Evolutionary conservation across 1,140 invertebrate genomes (phyloP).

Genomic region (Drosophila novamexicana): DNA sequence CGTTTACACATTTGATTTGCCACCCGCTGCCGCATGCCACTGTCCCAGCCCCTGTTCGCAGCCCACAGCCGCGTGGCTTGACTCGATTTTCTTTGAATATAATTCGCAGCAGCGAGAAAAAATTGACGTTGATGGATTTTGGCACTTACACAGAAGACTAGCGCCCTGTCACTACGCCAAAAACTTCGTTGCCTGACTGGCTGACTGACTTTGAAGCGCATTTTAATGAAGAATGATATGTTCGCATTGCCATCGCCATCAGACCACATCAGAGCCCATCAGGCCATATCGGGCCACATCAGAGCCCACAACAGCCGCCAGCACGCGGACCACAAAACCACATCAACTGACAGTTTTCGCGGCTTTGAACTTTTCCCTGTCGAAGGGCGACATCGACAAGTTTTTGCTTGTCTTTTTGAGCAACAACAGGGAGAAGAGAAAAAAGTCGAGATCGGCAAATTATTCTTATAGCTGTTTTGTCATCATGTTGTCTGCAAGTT

Average conservation of each 20-base stretch:
- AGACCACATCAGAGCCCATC: slow-evolving; percentile 47
- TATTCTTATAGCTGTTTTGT: slow-evolving; percentile 40
- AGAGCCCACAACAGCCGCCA: slow-evolving; percentile 31
- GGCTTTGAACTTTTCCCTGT: slow-evolving; percentile 64
- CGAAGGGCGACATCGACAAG: slow-evolving; percentile 64
- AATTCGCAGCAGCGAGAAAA: slow-evolving; percentile 64
- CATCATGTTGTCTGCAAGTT: slow-evolving; percentile 13
- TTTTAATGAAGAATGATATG: slow-evolving; percentile 83
- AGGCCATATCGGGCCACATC: slow-evolving; percentile 11
- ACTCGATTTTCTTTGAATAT: slow-evolving; percentile 82
- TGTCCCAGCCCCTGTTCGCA: neutral
- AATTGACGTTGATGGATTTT: slow-evolving; percentile 83
- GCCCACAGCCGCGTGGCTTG: slow-evolving; percentile 19
- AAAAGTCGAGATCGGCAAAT: slow-evolving; percentile 38
- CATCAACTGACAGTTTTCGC: slow-evolving; percentile 77
- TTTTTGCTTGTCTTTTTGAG: slow-evolving; percentile 22
- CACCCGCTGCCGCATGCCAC: neutral
- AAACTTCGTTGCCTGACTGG: slow-evolving; percentile 35
- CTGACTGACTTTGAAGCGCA: slow-evolving; percentile 78
- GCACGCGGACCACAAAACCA: slow-evolving; percentile 45
- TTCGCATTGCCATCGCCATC: slow-evolving; percentile 64
- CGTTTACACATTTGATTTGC: slow-evolving; percentile 59
- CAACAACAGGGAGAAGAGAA: slow-evolving; percentile 9
- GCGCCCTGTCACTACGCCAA: slow-evolving; percentile 71
- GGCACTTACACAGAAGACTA: slow-evolving; percentile 82